Conservation (phyloP, 2,113 vertebrate species). For the Ahaetulla prasina region DNA sequence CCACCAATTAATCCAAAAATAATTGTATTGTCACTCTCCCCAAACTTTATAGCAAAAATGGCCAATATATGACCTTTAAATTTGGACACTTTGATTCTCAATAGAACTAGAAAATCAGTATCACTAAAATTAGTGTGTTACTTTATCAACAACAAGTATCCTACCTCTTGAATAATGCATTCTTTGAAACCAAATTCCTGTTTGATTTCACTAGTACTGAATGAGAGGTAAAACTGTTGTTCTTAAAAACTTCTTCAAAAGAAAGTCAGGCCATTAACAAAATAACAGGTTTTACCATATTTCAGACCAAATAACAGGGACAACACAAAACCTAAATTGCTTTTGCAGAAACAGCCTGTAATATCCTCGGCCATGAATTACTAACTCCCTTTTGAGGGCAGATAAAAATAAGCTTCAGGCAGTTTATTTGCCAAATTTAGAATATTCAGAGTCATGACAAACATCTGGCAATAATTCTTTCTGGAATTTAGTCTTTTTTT, state of each 20-base stretch:
- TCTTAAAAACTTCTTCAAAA: conserved; percentile 8
- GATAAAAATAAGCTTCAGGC: conserved; percentile 60
- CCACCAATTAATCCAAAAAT: neutral
- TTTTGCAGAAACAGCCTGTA: conserved; percentile 41
- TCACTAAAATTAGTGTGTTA: neutral
- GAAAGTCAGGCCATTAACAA: conserved; percentile 44
- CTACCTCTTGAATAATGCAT: neutral
- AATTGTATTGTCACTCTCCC: neutral
- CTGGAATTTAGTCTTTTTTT: conserved; percentile 67
- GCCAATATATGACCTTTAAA: neutral
- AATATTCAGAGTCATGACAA: conserved; percentile 58
- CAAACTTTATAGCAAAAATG: neutral
- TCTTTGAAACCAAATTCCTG: neutral
- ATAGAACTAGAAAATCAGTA: neutral
- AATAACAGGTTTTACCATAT: conserved; percentile 55
- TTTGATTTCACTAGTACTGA: neutral
- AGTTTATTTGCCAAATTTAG: conserved; percentile 70
- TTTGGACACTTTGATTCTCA: neutral
- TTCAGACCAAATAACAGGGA: conserved; percentile 27
- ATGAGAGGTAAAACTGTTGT: conserved; percentile 4
- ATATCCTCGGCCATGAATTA: conserved; percentile 52
- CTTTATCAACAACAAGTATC: neutral
- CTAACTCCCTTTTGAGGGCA: conserved; percentile 64
- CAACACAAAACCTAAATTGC: conserved; percentile 41
- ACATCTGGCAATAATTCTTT: conserved; percentile 69